phyloP scores from a whole-genome alignment of 2,888 invertebrate genomes.

The Anthophora plumipes region DNA sequence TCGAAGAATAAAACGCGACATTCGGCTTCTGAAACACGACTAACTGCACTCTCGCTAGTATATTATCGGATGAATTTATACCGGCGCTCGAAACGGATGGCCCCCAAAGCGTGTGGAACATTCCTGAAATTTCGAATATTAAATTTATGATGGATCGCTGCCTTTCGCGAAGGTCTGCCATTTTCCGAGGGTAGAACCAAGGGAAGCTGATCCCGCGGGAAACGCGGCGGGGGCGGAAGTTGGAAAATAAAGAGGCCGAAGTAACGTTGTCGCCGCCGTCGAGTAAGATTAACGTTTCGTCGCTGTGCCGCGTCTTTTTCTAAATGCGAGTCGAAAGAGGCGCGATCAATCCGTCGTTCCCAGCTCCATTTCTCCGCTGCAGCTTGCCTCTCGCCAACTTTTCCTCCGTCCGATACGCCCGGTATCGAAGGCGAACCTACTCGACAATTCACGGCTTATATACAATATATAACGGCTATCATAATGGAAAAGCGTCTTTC shows the following conservation, averaged over 20 bases:
- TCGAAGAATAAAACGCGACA: slow-evolving; percentile 53
- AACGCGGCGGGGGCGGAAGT: slow-evolving; percentile 49
- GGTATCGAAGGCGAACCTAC: background rate
- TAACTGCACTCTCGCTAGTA: slow-evolving; percentile 68
- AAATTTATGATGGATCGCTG: slow-evolving; percentile 81
- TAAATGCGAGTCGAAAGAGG: slow-evolving; percentile 23
- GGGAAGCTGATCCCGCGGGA: slow-evolving; percentile 54
- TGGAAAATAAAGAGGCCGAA: slow-evolving; percentile 63
- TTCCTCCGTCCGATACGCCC: background rate
- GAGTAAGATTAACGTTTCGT: slow-evolving; percentile 49
- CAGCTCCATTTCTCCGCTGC: background rate
- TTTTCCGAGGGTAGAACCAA: slow-evolving; percentile 54
- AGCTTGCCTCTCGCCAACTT: background rate
- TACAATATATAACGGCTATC: background rate
- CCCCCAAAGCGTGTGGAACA: slow-evolving; percentile 70
- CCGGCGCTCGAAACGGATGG: slow-evolving; percentile 71
- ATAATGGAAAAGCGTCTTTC: background rate
- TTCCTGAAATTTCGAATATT: slow-evolving; percentile 79
- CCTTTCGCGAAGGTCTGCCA: slow-evolving; percentile 62
- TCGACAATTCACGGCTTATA: background rate
- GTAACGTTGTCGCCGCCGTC: slow-evolving; percentile 46
- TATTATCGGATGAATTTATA: slow-evolving; percentile 75
- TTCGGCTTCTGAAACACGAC: slow-evolving; percentile 38
- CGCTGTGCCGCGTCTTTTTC: slow-evolving; percentile 18
- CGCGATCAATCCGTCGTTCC: slow-evolving; percentile 36